phyloP scores from a whole-genome alignment of 2,113 vertebrate species.

The Equus quagga region DNA sequence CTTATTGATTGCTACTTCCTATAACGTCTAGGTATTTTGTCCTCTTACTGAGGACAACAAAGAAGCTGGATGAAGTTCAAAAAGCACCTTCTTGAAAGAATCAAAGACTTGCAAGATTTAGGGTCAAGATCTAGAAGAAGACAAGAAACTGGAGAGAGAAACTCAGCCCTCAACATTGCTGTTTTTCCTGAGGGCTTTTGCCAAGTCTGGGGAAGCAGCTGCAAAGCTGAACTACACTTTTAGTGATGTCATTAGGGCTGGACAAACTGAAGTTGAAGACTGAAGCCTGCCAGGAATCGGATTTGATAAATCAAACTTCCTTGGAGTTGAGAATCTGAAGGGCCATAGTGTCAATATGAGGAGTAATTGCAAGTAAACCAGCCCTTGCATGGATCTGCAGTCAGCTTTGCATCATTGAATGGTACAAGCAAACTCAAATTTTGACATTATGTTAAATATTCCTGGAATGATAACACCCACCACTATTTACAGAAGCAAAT shows the following conservation, averaged over 20 bases:
- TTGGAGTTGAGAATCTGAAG: not conserved
- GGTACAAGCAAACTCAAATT: not conserved
- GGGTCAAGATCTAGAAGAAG: not conserved
- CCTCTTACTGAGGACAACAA: not conserved
- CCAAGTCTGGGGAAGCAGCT: not conserved
- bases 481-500: slow-evolving; percentile 30
- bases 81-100: not conserved
- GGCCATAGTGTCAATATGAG: not conserved
- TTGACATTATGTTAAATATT: not conserved
- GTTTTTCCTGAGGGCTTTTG: not conserved
- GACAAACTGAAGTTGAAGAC: not conserved
- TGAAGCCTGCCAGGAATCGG: not conserved
- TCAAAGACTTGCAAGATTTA: not conserved
- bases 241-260: not conserved
- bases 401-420: not conserved
- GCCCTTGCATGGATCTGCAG: not conserved
- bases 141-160: not conserved
- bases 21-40: not conserved
- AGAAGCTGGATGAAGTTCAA: not conserved
- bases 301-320: not conserved
- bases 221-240: not conserved
- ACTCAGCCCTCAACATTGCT: not conserved
- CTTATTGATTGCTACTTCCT: not conserved
- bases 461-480: not conserved
- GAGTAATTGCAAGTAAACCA: not conserved